Base-by-base conservation (phyloP, 2,113 vertebrate genomes). In the Pyrgilauda ruficollis region DNA sequence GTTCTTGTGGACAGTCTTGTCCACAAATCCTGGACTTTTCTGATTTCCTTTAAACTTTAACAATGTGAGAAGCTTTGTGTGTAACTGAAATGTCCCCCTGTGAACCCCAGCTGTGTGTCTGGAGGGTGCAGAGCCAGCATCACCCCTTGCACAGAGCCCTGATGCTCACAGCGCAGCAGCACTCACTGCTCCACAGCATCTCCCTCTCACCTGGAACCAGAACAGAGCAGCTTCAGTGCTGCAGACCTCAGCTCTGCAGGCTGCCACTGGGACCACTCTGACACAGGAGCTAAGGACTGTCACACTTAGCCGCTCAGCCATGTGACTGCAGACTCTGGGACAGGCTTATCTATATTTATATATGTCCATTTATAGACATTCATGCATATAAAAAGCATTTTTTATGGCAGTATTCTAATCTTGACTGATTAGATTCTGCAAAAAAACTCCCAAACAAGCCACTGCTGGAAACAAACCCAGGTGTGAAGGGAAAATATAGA, bases 101-200 rank as follows among this genome's bases (percentile, higher is more conserved):
- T 14, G 15, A 77, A 47, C 24, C 12, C 35, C 2, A 2, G 30
- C 0, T 41, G 41, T 41, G 0, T 35, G 43, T 15, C 30, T 67
- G 55, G 13, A 16, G 49, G 20, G 23, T 52, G 47, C 53, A 27
- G 69, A 58, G 8, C 9, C n/a, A 53, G 43, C 43, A 28, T 10
- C 28, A 4, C 23, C 18, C 20, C 0, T 0, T 11, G 30, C 5
- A 1, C 3, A 1, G 59, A 82, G 28, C 15, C 27, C 66, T 1
- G 1, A 2, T 27, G 23, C 44, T 79, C 1, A 0, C 30, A 47
- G 17, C 10, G 18, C 41, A 16, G 56, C 1, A 20, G 31, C 63
- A 37, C n/a, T 30, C 23, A 2, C 23, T 39, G 64, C 49, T 58
- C 16, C 2, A 22, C 12, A 31, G 14, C 62, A 49, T 6, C 44